These are phyloP conservation scores for Salticus scenicus DNA, from an alignment of 2,888 invertebrate genomes.

Conservation along the genomic window DNA sequence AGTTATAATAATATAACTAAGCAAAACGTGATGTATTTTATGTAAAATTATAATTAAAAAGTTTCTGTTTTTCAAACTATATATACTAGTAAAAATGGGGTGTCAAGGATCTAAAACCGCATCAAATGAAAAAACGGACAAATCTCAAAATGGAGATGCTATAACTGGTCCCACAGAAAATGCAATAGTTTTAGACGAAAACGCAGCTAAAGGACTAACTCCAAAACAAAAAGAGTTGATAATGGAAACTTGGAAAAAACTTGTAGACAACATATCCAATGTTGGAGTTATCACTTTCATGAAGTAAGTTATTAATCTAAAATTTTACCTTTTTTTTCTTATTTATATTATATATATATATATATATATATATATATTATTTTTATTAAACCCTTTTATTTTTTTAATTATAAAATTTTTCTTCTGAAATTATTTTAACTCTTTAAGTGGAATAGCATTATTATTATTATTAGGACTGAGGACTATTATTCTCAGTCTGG, in stretches of 20 bases:
- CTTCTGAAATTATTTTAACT: too few species aligned
- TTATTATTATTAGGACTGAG: too few species aligned
- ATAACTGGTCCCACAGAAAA: neutral
- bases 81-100: constrained; percentile 35
- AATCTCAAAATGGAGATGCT: constrained; percentile 20
- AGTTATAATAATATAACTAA: too few species aligned
- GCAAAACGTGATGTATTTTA: too few species aligned
- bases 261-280: constrained; percentile 76
- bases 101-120: constrained; percentile 45
- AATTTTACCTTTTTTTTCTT: too few species aligned
- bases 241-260: constrained; percentile 76
- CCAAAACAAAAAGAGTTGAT: constrained; percentile 76
- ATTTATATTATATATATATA: too few species aligned
- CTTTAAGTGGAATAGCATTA: too few species aligned
- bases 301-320: constrained; percentile 76
- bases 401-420: too few species aligned
- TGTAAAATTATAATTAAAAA: too few species aligned
- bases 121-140: neutral
- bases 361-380: too few species aligned
- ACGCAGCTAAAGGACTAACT: constrained; percentile 72
- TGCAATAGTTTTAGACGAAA: constrained; percentile 9
- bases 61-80: neutral
- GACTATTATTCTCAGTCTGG: too few species aligned
- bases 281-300: constrained; percentile 77
- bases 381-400: too few species aligned